Evolutionary conservation across 2,113 vertebrate genomes (phyloP).

Genomic region (Campylomormyrus tamandua): DNA sequence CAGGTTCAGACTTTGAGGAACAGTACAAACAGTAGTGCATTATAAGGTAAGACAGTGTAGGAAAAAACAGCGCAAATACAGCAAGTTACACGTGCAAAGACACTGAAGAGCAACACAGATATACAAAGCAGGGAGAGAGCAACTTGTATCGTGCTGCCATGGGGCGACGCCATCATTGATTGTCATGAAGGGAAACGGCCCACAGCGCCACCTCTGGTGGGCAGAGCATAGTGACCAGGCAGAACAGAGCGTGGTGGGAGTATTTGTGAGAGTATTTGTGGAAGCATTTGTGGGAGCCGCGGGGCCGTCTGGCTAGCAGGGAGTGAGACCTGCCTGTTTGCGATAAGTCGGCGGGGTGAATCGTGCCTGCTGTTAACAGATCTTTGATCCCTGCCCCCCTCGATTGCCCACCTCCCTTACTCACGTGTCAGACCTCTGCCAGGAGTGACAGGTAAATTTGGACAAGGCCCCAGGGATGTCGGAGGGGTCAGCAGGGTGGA

Average conservation of each 20-base stretch:
- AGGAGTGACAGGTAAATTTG: slow-evolving; percentile 55
- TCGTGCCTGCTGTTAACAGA: slow-evolving; percentile 51
- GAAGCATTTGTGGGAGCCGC: slow-evolving; percentile 29
- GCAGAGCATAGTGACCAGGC: background rate
- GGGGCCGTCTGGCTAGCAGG: slow-evolving; percentile 33
- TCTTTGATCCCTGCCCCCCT: slow-evolving; percentile 32
- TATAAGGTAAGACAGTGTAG: background rate
- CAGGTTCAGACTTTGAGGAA: background rate
- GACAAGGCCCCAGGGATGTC: slow-evolving; percentile 41
- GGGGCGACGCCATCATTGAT: background rate
- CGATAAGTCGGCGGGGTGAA: slow-evolving; percentile 56
- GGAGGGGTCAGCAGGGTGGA: slow-evolving; percentile 47
- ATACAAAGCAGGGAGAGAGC: background rate
- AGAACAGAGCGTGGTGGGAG: slow-evolving; percentile 21
- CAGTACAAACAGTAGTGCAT: background rate
- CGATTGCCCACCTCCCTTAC: slow-evolving; percentile 1
- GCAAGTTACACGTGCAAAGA: background rate
- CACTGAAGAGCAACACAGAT: background rate
- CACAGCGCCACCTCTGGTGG: background rate
- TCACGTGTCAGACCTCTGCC: slow-evolving; percentile 43
- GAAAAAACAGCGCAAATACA: background rate
- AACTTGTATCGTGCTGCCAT: background rate
- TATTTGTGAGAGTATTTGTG: slow-evolving; percentile 29
- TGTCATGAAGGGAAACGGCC: background rate
- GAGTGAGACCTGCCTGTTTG: slow-evolving; percentile 52